Evolutionary conservation across 2,113 vertebrate species (phyloP), one percentile per base, ranked within the genome.

Genomic region (Atherinomorus stipes): DNA sequence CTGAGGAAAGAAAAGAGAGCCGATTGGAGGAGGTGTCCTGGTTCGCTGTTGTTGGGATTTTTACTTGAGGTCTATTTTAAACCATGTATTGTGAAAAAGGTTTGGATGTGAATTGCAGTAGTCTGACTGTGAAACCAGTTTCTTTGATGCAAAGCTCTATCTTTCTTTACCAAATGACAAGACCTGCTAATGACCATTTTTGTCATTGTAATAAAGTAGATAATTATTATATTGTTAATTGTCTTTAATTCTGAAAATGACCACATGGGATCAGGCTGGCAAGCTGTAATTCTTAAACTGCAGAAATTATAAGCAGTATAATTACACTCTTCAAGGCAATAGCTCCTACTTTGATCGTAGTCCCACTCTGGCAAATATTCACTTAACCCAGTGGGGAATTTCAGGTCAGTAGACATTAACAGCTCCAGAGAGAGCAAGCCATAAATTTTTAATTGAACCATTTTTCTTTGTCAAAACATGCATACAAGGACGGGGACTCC

Each of bases 271-370:
- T 77, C 60, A 53, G 25, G 21, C 44, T 44, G 49, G 38, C n/a
- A 13, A 60, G 63, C 59, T 59, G 25, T 65, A 34, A 38, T 57
- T 65, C 68, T 38, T 66, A 65, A 83, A 75, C 50, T 0, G 49
- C 63, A 68, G 71, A 74, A 57, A 78, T 76, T 74, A 79, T 74
- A 76, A 88, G 79, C 71, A 67, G 66, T 67, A 66, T 86, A 88
- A 90, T 90, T 86, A 80, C 62, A 28, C 71, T 69, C 74, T 70
- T 85, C 81, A 74, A 76, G 71, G 81, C 70, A 71, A 62, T 22
- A 65, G 62, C 78, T 86, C 67, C 62, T 61, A 50, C 78, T 69
- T 64, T 83, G 79, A 88, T 77, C 83, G 80, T 54, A 68, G 70
- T 86, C 70, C 78, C 64, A 73, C 51, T 78, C 70, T 28, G 58